A percentile compares a stretch with the other conserved stretches of the same genome.
These are phyloP conservation scores for Drosophila hamatofila DNA, from an alignment of 2,888 invertebrate species.

Conservation along the genomic window DNA sequence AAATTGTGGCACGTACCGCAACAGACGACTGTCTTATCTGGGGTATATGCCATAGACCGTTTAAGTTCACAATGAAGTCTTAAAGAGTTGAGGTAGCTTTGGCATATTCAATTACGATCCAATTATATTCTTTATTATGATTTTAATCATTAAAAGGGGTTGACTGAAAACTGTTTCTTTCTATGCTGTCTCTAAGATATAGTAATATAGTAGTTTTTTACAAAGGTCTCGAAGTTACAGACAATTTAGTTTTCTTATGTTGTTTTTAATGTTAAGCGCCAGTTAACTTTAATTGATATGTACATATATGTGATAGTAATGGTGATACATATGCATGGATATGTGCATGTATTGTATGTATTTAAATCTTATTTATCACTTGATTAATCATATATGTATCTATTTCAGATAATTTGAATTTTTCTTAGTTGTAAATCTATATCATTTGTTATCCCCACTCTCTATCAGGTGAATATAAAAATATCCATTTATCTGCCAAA, in stretches of 20 bases:
- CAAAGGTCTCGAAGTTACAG: not conserved
- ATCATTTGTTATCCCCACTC: not conserved
- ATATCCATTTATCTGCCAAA: too few relatives aligned
- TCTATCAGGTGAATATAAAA: not conserved
- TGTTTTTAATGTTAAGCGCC: not conserved
- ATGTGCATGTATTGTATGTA: too few relatives aligned
- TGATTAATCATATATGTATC: not conserved
- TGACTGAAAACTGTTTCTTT: too few relatives aligned
- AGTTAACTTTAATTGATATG: not conserved
- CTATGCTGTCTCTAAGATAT: not conserved
- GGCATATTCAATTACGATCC: constrained; percentile 5
- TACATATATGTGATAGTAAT: too few relatives aligned
- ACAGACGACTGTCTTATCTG: constrained; percentile 5
- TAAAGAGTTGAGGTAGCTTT: not conserved
- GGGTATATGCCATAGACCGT: constrained; percentile 2
- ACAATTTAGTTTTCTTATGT: not conserved
- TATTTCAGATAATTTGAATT: not conserved
- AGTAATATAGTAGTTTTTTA: not conserved
- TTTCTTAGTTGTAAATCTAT: not conserved
- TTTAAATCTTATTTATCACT: not conserved
- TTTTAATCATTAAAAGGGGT: not conserved
- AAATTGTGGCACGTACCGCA: constrained; percentile 13
- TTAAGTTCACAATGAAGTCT: constrained; percentile 1
- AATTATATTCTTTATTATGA: not conserved
- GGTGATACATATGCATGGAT: too few relatives aligned